Base-by-base conservation (phyloP, 2,888 invertebrate genomes). In the Chloroclystis v-ata region DNA sequence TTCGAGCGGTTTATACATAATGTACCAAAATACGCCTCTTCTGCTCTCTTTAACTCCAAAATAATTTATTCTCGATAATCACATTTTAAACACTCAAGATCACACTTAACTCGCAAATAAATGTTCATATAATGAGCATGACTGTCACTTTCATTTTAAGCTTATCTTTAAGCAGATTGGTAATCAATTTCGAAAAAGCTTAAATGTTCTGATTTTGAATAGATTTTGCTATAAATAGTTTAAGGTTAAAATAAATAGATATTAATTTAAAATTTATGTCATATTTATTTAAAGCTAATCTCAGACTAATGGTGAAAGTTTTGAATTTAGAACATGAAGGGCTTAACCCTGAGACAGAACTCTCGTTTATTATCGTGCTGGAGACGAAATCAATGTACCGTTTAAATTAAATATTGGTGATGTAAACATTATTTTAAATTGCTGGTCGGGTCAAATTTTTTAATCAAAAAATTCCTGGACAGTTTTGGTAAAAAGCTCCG, bases 91-190 rank as follows among this genome's bases (percentile, higher is more conserved):
- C 40, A 24, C 14, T 13, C 38, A 39, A 39, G 39, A 12, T 39
- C n/a, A 28, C 16, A 39, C 43, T 41, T 44, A 45, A 41, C 49
- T 32, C 29, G 49, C 33, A 45, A 45, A 42, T 42, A 42, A 33
- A 38, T 16, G 29, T 28, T 13, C 35, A 44, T 39, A 46, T 46
- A 50, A 11, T 28, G 35, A 37, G 11, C 42, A 35, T 50, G 49
- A 50, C 49, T 50, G 39, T 39, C 29, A 6, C 29, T 35, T 38
- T 43, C 45, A 43, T 50, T 50, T 10, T 9, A 33, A 16, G 32
- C 29, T 30, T 24, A 35, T 35, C 35, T 14, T 26, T n/a, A n/a
- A n/a, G n/a, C n/a, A n/a, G n/a, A 28, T 45, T 35, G 26, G 20
- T 46, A 13, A 43, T 35, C 42, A 14, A 50, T 50, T 46, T 46